Evolutionary conservation across 2,888 invertebrate species (phyloP).

Genomic region (Aspidiotus rigidus): DNA sequence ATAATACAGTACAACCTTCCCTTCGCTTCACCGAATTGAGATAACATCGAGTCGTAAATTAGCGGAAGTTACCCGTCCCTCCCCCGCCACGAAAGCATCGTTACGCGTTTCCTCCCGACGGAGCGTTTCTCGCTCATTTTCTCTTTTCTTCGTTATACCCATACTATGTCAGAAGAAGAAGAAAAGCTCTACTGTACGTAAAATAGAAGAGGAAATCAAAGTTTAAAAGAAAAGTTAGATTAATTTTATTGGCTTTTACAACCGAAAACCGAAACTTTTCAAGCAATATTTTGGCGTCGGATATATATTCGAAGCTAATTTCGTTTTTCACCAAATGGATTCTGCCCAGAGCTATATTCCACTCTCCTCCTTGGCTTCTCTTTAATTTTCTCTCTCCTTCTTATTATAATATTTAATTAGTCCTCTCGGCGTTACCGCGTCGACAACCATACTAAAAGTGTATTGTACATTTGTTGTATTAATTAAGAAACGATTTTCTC

Average conservation of each 20-base stretch:
- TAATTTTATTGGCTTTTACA: conserved; percentile 29
- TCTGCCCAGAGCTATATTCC: background rate
- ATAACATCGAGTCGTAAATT: conserved; percentile 32
- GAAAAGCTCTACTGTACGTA: background rate
- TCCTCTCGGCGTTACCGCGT: background rate
- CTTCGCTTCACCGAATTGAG: conserved; percentile 22
- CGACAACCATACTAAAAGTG: too few relatives aligned
- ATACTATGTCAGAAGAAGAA: background rate
- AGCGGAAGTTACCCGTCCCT: conserved; percentile 21
- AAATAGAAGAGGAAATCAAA: conserved; percentile 25
- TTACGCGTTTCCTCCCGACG: conserved; percentile 1
- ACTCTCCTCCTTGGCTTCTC: background rate
- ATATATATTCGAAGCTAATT: conserved; percentile 25
- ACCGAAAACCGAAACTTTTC: conserved; percentile 25
- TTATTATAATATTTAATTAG: background rate
- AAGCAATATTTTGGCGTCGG: conserved; percentile 29
- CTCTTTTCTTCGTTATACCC: background rate
- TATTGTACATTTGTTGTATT: too few relatives aligned
- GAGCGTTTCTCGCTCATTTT: background rate
- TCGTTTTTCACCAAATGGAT: conserved; percentile 10
- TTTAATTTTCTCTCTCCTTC: background rate
- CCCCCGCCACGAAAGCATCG: background rate
- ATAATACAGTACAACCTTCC: background rate
- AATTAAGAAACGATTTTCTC: too few relatives aligned
- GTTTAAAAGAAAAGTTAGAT: conserved; percentile 31